Evolutionary conservation across 2,888 invertebrate genomes (phyloP).

Genomic region (Hypomecis atomaria): DNA sequence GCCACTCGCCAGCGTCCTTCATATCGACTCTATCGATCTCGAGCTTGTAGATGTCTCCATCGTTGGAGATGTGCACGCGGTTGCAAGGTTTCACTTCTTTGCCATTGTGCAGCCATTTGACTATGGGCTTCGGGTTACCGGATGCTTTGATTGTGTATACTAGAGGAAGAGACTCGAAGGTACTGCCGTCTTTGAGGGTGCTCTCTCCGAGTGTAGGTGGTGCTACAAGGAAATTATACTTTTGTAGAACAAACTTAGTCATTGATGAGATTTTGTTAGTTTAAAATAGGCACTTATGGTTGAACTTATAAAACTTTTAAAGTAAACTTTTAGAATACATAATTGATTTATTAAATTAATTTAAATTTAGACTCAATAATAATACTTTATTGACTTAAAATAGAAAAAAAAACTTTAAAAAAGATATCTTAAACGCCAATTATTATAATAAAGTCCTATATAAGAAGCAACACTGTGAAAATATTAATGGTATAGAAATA

Average conservation of each 20-base stretch:
- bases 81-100: conserved; percentile 88
- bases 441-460: not conserved
- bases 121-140: conserved; percentile 91
- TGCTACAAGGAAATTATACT: conserved; percentile 74
- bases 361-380: too few species aligned
- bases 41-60: conserved; percentile 89
- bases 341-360: too few species aligned
- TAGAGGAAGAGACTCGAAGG: conserved; percentile 92
- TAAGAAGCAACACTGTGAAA: conserved; percentile 3
- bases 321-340: too few species aligned
- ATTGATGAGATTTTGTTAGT: not conserved
- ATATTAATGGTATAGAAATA: conserved; percentile 3
- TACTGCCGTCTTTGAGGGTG: conserved; percentile 89
- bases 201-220: conserved; percentile 89
- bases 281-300: too few species aligned
- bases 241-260: not conserved
- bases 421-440: not conserved
- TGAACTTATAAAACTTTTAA: too few species aligned
- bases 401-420: not conserved
- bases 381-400: not conserved
- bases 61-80: conserved; percentile 85
- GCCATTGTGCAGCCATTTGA: conserved; percentile 92
- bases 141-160: conserved; percentile 91
- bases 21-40: conserved; percentile 88
- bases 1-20: conserved; percentile 92